Evolutionary conservation across 2,113 vertebrate genomes (phyloP).

Genomic region (Lepus timidus): DNA sequence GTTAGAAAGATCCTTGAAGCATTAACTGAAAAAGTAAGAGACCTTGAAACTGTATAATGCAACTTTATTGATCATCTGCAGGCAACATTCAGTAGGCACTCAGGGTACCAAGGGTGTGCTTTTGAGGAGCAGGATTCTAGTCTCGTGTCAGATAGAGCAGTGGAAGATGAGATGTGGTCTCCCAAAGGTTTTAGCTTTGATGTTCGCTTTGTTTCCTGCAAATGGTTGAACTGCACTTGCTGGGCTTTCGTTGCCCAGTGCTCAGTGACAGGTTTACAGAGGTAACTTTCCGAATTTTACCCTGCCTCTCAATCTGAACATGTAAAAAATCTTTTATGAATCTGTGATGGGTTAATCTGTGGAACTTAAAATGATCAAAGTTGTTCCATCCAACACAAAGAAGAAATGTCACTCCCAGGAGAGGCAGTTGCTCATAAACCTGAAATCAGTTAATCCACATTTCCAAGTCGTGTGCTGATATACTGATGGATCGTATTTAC

Average conservation of each 20-base stretch:
- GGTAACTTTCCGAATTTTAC: slow-evolving; percentile 65
- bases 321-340: slow-evolving; percentile 46
- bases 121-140: neutral
- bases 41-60: neutral
- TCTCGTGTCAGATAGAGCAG: slow-evolving; percentile 16
- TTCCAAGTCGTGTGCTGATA: slow-evolving; percentile 35
- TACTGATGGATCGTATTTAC: slow-evolving; percentile 70
- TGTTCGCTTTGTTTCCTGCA: slow-evolving; percentile 6
- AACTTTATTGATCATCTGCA: slow-evolving; percentile 22
- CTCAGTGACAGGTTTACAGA: slow-evolving; percentile 24
- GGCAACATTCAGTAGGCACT: neutral
- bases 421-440: slow-evolving; percentile 44
- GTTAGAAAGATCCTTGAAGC: neutral
- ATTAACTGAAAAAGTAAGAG: neutral
- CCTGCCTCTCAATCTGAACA: slow-evolving; percentile 18
- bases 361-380: slow-evolving; percentile 63
- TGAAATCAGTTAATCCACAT: slow-evolving; percentile 23
- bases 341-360: slow-evolving; percentile 19
- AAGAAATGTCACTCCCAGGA: slow-evolving; percentile 44
- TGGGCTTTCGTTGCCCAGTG: neutral
- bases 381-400: slow-evolving; percentile 40
- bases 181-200: neutral
- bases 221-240: neutral
- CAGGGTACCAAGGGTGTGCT: neutral
- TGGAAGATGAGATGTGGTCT: neutral